Evolutionary conservation across 64 coral and sea anemone genomes (phyloP).

Genomic region (Pocillopora damicornis): DNA sequence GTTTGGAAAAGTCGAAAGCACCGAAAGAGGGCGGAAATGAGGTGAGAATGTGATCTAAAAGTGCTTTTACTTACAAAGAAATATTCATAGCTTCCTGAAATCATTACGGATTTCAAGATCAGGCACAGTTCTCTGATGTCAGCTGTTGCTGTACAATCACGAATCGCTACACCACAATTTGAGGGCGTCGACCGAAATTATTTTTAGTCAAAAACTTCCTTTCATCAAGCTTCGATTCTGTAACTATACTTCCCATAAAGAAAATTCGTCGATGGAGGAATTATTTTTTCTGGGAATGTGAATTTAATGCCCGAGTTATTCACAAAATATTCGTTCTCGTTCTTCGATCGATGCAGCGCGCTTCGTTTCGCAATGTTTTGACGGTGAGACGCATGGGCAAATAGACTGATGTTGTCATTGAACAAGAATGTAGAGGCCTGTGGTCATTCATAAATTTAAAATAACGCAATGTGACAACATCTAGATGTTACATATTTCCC

Average conservation of each 20-base stretch:
- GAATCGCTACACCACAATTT: background rate
- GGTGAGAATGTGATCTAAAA: conserved; percentile 32
- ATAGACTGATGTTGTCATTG: background rate
- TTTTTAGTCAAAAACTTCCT: background rate
- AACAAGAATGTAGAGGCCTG: conserved; percentile 3
- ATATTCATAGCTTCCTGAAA: background rate
- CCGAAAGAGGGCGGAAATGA: conserved; percentile 80
- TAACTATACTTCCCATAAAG: background rate
- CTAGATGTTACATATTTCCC: too few relatives aligned
- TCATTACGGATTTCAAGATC: background rate
- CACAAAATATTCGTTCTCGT: background rate
- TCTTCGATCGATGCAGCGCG: background rate
- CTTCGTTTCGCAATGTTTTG: conserved; percentile 20
- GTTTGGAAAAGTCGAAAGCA: conserved; percentile 89
- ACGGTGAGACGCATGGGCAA: background rate
- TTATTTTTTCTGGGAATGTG: background rate
- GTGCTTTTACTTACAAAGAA: background rate
- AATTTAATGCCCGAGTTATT: background rate
- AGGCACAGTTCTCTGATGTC: background rate
- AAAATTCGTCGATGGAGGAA: background rate
- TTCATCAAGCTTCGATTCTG: background rate
- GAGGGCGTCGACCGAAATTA: conserved; percentile 25
- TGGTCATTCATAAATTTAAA: background rate
- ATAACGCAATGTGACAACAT: too few relatives aligned
- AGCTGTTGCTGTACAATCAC: background rate